Percentiles rank a stretch among this genome's conserved stretches.
These are phyloP conservation scores for Chiroxiphia lanceolata DNA, from an alignment of 2,797 vertebrate genomes.

Conservation along the genomic window DNA sequence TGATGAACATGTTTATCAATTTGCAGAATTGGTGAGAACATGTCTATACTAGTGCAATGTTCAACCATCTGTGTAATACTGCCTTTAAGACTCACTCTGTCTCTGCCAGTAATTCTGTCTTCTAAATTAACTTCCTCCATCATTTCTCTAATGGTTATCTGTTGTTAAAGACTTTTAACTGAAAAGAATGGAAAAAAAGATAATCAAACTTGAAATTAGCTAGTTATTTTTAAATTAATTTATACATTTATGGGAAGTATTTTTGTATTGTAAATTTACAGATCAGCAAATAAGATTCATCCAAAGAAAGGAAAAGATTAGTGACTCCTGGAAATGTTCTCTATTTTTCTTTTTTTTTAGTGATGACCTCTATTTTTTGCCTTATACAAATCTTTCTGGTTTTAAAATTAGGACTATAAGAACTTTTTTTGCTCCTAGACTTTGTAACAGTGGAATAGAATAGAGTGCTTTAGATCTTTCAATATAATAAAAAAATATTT, in stretches of 20 bases:
- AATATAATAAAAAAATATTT: background rate
- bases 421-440: background rate
- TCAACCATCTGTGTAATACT: background rate
- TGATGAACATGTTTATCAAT: background rate
- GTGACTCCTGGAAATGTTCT: background rate
- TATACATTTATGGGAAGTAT: background rate
- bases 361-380: background rate
- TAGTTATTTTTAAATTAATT: background rate
- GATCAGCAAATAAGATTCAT: background rate
- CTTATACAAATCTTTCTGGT: background rate
- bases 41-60: background rate
- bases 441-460: background rate
- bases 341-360: background rate
- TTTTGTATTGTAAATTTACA: background rate
- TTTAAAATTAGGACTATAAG: background rate
- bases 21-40: background rate
- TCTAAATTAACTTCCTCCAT: background rate
- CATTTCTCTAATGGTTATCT: background rate
- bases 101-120: background rate
- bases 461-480: background rate
- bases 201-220: background rate
- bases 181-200: background rate
- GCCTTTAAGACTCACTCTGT: background rate
- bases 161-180: background rate
- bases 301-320: background rate